phyloP scores from a whole-genome alignment of 1,140 invertebrate species.

The Drosophila punjabiensis region DNA sequence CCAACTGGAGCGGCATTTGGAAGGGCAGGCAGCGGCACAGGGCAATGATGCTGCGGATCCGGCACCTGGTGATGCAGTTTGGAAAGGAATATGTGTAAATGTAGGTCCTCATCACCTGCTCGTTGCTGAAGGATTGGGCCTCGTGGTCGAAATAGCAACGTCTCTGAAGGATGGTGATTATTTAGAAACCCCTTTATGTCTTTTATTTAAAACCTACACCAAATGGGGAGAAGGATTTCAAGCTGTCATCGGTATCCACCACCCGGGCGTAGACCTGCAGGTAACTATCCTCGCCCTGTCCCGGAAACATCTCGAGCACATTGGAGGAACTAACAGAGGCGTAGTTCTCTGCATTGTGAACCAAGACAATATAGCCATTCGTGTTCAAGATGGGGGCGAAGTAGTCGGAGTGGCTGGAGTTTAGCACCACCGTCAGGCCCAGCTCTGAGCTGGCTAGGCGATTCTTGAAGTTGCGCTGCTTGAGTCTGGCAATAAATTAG shows the following conservation, averaged over 20 bases:
- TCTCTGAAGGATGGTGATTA: conserved; percentile 23
- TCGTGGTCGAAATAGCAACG: conserved; percentile 66
- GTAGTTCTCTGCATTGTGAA: conserved; percentile 67
- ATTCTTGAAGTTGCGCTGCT: conserved; percentile 55
- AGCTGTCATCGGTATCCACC: conserved; percentile 60
- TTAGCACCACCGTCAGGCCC: conserved; percentile 83
- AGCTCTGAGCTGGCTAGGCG: conserved; percentile 61
- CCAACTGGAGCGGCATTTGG: conserved; percentile 85
- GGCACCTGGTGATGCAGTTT: conserved; percentile 87
- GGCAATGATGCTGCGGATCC: conserved; percentile 86
- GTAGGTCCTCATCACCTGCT: conserved; percentile 6
- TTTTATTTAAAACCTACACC: conserved; percentile 29
- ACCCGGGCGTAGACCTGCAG: conserved; percentile 85
- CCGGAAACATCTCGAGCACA: conserved; percentile 63
- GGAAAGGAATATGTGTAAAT: conserved; percentile 64
- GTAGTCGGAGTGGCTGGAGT: conserved; percentile 78
- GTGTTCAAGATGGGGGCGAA: conserved; percentile 66
- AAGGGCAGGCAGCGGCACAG: conserved; percentile 87
- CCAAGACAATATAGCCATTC: conserved; percentile 67
- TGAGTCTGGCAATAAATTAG: conserved; percentile 37
- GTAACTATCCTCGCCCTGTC: conserved; percentile 60
- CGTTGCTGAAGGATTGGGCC: conserved; percentile 73
- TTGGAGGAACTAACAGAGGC: conserved; percentile 58
- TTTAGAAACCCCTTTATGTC: neutral
- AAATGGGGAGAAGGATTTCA: conserved; percentile 59